Conservation (phyloP, 2,888 invertebrate species). For the Plagodis pulveraria region DNA sequence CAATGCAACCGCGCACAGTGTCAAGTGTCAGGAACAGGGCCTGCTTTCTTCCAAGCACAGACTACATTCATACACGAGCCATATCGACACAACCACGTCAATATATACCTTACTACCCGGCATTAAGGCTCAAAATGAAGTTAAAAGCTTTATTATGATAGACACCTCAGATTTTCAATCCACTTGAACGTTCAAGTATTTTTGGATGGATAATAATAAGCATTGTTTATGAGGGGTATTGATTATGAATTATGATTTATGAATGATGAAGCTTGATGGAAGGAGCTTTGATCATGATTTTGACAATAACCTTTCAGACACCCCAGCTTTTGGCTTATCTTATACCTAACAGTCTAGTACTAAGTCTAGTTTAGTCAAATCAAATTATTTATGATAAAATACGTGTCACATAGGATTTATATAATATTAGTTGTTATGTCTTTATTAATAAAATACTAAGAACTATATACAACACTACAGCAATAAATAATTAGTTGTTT, state of each 20-base stretch:
- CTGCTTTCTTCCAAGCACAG: constrained; percentile 71
- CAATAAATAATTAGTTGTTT: no score
- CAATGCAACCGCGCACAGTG: constrained; percentile 63
- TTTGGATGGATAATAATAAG: constrained; percentile 32
- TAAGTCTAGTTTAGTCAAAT: no score
- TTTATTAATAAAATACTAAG: no score
- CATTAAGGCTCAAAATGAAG: constrained; percentile 23
- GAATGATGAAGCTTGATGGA: constrained; percentile 1
- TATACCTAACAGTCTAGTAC: no score
- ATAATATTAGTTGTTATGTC: no score
- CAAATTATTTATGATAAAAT: no score
- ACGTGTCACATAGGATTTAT: no score
- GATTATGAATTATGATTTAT: constrained; percentile 16
- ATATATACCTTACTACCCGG: constrained; percentile 27
- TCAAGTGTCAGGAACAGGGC: constrained; percentile 79
- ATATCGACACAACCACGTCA: constrained; percentile 16
- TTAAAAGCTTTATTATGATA: constrained; percentile 13
- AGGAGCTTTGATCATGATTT: neutral
- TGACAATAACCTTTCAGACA: no score
- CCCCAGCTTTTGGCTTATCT: no score
- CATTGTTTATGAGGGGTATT: constrained; percentile 26
- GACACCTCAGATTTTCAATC: constrained; percentile 34
- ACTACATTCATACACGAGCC: constrained; percentile 48
- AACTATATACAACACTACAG: no score
- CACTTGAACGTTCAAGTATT: constrained; percentile 35